phyloP scores from a whole-genome alignment of 2,797 vertebrate genomes.

The Pantherophis vulpinus region DNA sequence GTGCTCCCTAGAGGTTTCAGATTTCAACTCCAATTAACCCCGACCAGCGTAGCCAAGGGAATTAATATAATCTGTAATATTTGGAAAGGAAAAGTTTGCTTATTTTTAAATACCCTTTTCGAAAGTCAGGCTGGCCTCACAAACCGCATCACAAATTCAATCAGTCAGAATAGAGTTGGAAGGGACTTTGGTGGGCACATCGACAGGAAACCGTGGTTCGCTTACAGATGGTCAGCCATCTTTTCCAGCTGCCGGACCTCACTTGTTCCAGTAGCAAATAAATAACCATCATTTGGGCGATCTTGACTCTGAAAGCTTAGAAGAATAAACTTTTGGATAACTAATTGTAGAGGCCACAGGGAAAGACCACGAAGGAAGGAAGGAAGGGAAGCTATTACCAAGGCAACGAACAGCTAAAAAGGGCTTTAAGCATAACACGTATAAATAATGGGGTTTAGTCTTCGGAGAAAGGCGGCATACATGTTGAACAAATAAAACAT shows the following conservation, averaged over 20 bases:
- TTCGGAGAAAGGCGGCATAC: too few relatives aligned
- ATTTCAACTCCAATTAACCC: not conserved
- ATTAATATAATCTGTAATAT: not conserved
- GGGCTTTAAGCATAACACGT: not conserved
- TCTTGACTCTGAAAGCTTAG: too few relatives aligned
- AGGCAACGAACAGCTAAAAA: not conserved
- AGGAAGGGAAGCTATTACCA: not conserved
- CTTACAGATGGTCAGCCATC: not conserved
- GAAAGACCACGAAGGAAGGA: not conserved
- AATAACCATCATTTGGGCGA: not conserved
- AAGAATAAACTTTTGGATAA: too few relatives aligned
- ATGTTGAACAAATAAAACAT: not conserved
- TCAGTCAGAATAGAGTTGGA: not conserved
- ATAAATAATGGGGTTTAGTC: not conserved
- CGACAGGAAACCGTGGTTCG: not conserved
- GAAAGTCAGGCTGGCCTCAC: not conserved
- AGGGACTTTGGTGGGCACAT: not conserved
- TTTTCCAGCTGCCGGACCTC: not conserved
- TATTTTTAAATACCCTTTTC: not conserved
- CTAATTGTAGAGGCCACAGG: not conserved
- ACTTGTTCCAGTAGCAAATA: not conserved
- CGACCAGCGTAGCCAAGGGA: not conserved
- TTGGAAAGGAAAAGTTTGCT: not conserved
- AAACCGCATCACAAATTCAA: not conserved
- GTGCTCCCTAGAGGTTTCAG: not conserved